A percentile compares a stretch with the other conserved stretches of the same genome.
Evolutionary conservation across 35 echinoderm and acorn worm genomes (phyloP).

Genomic region (Apostichopus japonicus): DNA sequence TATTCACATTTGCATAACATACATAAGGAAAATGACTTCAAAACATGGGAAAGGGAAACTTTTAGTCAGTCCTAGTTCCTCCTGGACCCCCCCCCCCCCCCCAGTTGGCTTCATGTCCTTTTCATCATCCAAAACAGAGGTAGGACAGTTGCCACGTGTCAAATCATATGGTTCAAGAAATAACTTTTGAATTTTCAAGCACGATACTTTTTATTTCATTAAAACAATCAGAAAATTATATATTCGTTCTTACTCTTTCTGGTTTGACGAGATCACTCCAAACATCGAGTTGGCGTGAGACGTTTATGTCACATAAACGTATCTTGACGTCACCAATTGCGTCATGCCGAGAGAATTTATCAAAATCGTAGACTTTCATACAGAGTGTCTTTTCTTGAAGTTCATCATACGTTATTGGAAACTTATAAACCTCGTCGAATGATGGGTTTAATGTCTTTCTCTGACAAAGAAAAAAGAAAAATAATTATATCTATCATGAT

Average conservation of each 20-base stretch:
- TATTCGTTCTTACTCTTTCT: slow-evolving; percentile 55
- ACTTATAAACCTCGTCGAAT: slow-evolving; percentile 91
- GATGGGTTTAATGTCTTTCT: slow-evolving; percentile 85
- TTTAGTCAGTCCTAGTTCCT: too few relatives aligned
- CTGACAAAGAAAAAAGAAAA: slow-evolving; percentile 42
- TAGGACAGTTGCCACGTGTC: too few relatives aligned
- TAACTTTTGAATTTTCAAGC: too few relatives aligned
- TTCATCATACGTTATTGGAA: slow-evolving; percentile 94
- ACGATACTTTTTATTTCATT: too few relatives aligned
- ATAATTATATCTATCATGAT: background rate
- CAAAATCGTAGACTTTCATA: slow-evolving; percentile 93
- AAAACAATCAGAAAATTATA: too few relatives aligned
- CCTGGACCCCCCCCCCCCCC: too few relatives aligned
- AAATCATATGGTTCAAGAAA: too few relatives aligned
- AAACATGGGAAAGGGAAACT: too few relatives aligned
- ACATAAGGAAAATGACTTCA: too few relatives aligned
- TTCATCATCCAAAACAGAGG: too few relatives aligned
- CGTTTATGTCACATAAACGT: slow-evolving; percentile 72
- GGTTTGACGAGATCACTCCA: slow-evolving; percentile 88
- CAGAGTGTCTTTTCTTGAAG: slow-evolving; percentile 75
- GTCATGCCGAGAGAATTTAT: slow-evolving; percentile 96
- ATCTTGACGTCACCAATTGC: slow-evolving; percentile 89
- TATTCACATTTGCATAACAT: too few relatives aligned
- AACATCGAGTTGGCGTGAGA: slow-evolving; percentile 88
- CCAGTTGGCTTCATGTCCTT: too few relatives aligned